These are phyloP conservation scores for Actenoides lindsayi DNA, from an alignment of 2,113 vertebrate genomes.

Conservation along the genomic window DNA sequence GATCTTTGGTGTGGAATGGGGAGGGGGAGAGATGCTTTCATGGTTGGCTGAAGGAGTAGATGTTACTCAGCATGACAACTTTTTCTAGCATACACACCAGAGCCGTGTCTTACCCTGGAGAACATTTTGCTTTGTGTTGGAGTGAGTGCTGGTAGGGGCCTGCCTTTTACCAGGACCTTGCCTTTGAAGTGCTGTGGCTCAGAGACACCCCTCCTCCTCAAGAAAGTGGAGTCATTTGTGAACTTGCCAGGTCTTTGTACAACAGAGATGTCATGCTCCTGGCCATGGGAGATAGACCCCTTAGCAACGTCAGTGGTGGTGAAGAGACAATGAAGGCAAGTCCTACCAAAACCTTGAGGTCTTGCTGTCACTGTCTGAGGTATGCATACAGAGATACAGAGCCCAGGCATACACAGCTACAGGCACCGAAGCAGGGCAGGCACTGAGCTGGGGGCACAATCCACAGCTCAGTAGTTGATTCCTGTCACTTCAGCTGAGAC, in stretches of 20 bases:
- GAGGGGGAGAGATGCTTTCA: background rate
- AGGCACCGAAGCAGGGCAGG: background rate
- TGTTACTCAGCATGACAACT: background rate
- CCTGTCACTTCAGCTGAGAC: background rate
- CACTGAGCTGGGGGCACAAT: background rate
- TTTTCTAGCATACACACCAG: background rate
- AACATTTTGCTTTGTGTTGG: background rate
- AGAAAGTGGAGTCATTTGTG: background rate
- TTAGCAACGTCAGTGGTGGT: background rate
- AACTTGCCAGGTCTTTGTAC: background rate
- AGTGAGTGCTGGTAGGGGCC: background rate
- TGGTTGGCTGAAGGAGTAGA: background rate
- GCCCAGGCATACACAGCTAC: background rate
- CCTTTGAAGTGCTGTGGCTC: background rate
- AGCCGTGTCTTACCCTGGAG: background rate
- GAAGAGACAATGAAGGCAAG: background rate
- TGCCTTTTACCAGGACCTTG: background rate
- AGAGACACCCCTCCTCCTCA: background rate
- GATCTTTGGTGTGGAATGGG: background rate
- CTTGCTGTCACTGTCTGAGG: background rate
- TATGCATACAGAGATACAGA: background rate
- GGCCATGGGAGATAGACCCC: background rate
- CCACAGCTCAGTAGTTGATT: background rate
- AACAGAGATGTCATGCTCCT: background rate
- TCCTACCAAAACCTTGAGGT: background rate